These are phyloP conservation scores for Colostygia pectinataria DNA, from an alignment of 2,888 invertebrate species.

Conservation along the genomic window DNA sequence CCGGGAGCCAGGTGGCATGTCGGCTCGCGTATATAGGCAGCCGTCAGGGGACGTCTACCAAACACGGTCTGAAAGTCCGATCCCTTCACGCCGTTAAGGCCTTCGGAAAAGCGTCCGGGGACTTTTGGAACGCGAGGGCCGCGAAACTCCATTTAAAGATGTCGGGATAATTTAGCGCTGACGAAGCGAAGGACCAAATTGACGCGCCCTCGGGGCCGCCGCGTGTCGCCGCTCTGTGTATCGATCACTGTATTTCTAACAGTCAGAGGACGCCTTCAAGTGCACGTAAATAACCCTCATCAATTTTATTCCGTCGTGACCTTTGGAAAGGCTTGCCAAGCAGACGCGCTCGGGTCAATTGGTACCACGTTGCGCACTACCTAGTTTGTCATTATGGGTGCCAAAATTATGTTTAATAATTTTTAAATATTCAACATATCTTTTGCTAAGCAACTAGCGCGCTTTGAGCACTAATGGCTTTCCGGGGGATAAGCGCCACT, in stretches of 20 bases:
- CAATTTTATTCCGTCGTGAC: slow-evolving; percentile 53
- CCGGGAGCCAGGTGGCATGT: slow-evolving; percentile 67
- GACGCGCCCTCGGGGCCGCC: slow-evolving; percentile 71
- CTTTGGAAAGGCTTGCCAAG: slow-evolving; percentile 51
- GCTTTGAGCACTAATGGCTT: no score
- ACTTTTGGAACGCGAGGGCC: slow-evolving; percentile 65
- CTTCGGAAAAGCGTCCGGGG: slow-evolving; percentile 58
- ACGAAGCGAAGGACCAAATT: slow-evolving; percentile 75
- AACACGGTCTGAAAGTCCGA: slow-evolving; percentile 55
- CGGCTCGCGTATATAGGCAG: slow-evolving; percentile 59
- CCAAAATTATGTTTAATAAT: slow-evolving; percentile 10
- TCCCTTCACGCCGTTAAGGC: slow-evolving; percentile 49
- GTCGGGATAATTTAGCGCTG: slow-evolving; percentile 81
- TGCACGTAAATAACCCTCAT: slow-evolving; percentile 68
- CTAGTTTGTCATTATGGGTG: slow-evolving; percentile 41
- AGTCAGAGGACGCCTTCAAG: slow-evolving; percentile 51
- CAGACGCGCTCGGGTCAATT: slow-evolving; percentile 42
- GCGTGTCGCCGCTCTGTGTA: slow-evolving; percentile 54
- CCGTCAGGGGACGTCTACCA: slow-evolving; percentile 53
- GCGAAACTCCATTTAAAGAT: slow-evolving; percentile 82
- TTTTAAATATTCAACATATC: no score
- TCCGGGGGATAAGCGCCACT: not conserved
- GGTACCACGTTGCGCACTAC: slow-evolving; percentile 47
- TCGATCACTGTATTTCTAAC: slow-evolving; percentile 68
- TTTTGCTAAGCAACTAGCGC: no score